A percentile compares a stretch with the other conserved stretches of the same genome.
These are phyloP conservation scores for Aspidoscelis tigris DNA, from an alignment of 2,113 vertebrate species.

Conservation along the genomic window DNA sequence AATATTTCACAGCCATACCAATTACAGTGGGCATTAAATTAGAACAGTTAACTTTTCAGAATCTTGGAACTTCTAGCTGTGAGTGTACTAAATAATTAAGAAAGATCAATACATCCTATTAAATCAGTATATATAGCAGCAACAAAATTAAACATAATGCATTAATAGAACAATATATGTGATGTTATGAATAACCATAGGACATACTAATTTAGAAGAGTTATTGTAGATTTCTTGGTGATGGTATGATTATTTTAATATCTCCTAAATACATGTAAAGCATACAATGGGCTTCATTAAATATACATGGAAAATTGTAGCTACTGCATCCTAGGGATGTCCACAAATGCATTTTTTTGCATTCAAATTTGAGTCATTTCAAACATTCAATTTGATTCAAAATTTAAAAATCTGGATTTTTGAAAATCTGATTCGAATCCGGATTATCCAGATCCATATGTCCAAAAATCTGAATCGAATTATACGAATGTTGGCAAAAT, in stretches of 20 bases:
- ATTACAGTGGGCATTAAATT: conserved; percentile 65
- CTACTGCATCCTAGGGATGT: not conserved
- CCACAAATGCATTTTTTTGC: too few species aligned
- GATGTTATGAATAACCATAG: not conserved
- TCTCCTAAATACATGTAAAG: not conserved
- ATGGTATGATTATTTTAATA: not conserved
- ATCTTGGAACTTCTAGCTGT: conserved; percentile 5
- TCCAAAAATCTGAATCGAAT: too few species aligned
- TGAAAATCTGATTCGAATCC: too few species aligned
- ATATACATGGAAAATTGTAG: not conserved
- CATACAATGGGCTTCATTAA: not conserved
- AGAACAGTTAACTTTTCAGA: conserved; percentile 32
- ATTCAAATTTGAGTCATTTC: too few species aligned
- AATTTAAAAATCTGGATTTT: too few species aligned
- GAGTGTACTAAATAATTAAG: conserved; percentile 36
- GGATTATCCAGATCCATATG: too few species aligned
- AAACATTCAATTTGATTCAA: too few species aligned
- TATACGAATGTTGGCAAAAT: too few species aligned
- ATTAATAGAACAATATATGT: conserved; percentile 34
- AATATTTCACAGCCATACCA: conserved; percentile 73
- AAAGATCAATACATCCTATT: conserved; percentile 33
- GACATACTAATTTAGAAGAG: not conserved
- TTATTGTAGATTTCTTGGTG: not conserved
- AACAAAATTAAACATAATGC: conserved; percentile 22
- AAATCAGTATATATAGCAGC: conserved; percentile 28